Evolutionary conservation across 2,113 vertebrate genomes (phyloP), one percentile per base, ranked within the genome.

Genomic region (Menidia beryllina): DNA sequence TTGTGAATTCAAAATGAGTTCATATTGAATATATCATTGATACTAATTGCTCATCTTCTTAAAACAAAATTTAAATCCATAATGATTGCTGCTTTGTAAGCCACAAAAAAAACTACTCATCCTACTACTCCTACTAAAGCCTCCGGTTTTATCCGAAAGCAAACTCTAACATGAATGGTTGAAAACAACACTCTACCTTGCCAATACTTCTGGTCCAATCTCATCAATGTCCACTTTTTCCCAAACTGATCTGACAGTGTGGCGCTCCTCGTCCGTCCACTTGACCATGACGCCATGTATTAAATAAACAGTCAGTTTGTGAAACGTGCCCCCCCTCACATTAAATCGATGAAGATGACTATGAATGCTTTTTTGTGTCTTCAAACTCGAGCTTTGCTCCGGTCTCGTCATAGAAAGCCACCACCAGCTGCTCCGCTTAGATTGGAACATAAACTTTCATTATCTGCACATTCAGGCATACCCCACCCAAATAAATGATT

Each of bases 401-500:
- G 3, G 17, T 20, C 17, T 10, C 19, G 52, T 19, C 7, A 5
- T 17, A 17, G 5, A 13, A 27, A 12, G 56, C 51, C 34, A 6
- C 15, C 25, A 25, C 2, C 48, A 34, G 47, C 62, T 72, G 79
- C 39, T 59, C 7, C 23, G 25, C 1, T 59, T 6, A 63, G 73
- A 77, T 82, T 69, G 64, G 20, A n/a, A 3, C 7, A 34, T 14
- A 19, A 17, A 24, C 12, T n/a, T 23, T 77, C 30, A 54, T 50
- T 69, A 77, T 82, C 79, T 59, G 6, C 23, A 43, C 38, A 73
- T 54, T 55, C 64, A 82, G 58, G 13, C 39, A 2, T 11, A 30
- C 69, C 39, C 53, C 79, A 1, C 74, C 79, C 74, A 73, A 82
- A 82, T 82, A 60, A 77, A 82, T 66, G 38, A 51, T 61, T 49